These are phyloP conservation scores for Amiota minor DNA, from an alignment of 2,888 invertebrate species.

Conservation along the genomic window DNA sequence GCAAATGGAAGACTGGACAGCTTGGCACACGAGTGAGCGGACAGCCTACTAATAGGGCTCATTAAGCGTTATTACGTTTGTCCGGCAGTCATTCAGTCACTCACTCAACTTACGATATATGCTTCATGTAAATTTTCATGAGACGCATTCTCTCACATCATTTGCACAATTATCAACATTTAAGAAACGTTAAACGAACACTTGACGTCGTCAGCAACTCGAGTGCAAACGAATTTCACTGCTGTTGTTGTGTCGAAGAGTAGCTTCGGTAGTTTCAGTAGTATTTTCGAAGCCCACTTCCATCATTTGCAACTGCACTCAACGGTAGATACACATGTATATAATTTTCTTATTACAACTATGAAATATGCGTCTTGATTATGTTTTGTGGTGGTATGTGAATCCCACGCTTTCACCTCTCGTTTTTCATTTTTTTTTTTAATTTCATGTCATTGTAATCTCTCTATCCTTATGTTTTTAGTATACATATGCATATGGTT, in stretches of 20 bases:
- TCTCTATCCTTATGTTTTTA: not conserved
- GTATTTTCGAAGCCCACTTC: not conserved
- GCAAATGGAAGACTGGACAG: not conserved
- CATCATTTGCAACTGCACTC: not conserved
- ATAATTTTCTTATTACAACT: not conserved
- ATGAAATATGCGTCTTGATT: slow-evolving; percentile 1
- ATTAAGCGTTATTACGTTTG: slow-evolving; percentile 29
- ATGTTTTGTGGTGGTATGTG: not conserved
- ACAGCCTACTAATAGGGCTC: slow-evolving; percentile 23
- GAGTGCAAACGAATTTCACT: too few relatives aligned
- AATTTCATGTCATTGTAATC: not conserved
- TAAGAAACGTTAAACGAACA: not conserved
- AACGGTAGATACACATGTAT: not conserved
- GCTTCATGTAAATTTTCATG: slow-evolving; percentile 17
- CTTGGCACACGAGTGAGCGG: not conserved
- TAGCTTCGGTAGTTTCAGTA: not conserved
- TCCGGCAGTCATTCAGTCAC: not conserved
- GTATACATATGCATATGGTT: not conserved
- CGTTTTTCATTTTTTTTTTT: not conserved
- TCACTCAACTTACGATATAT: not conserved
- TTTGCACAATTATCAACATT: slow-evolving; percentile 30
- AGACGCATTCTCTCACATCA: slow-evolving; percentile 25
- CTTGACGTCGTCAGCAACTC: too few relatives aligned
- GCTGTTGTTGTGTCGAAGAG: not conserved
- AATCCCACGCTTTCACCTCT: slow-evolving; percentile 29